Evolutionary conservation across 2,888 invertebrate genomes (phyloP), one percentile per base, ranked within the genome.

Genomic region (Seira musarum): DNA sequence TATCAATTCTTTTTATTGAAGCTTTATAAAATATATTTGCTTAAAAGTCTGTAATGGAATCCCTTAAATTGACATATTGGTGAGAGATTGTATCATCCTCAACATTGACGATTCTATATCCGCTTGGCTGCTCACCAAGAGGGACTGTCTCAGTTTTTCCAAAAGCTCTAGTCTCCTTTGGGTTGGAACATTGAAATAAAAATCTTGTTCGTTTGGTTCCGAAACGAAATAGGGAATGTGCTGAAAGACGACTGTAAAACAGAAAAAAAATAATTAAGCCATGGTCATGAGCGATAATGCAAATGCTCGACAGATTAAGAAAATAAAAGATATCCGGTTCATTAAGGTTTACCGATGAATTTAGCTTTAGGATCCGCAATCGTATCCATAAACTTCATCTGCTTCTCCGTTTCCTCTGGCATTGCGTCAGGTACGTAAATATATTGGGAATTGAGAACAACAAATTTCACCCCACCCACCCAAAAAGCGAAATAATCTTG

Each of bases 401-500:
- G 91, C 24, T 88, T 88, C 66, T 83, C 79, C 3, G 88, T 88
- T 53, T 88, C 85, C 25, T 88, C 87, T 2, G 86, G 86, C 1
- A 89, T 87, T 65, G 87, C 79, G 61, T 87, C 85, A 15, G 87
- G 81, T 77, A 88, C 87, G 69, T 87, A 86, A 80, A 88, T 89
- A 81, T 88, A 90, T 85, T 91, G 91, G 0, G 90, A 89, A 86
- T 91, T 91, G 1, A 91, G 82, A 1, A 89, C 90, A 40, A 91
- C 88, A 85, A 90, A 90, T 71, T 89, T 88, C 15, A 90, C 88
- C 1, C 91, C 91, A 17, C 89, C 89, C 53, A 88, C 88, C 89
- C 89, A 90, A 85, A 91, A 91, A 0, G 89, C 88, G 85, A 89
- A 91, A 84, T 88, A 90, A 85, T 91, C 91, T 84, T 90, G 89